These are phyloP conservation scores for Zelostemma sp. DNA, from an alignment of 1,140 invertebrate species.

Conservation along the genomic window DNA sequence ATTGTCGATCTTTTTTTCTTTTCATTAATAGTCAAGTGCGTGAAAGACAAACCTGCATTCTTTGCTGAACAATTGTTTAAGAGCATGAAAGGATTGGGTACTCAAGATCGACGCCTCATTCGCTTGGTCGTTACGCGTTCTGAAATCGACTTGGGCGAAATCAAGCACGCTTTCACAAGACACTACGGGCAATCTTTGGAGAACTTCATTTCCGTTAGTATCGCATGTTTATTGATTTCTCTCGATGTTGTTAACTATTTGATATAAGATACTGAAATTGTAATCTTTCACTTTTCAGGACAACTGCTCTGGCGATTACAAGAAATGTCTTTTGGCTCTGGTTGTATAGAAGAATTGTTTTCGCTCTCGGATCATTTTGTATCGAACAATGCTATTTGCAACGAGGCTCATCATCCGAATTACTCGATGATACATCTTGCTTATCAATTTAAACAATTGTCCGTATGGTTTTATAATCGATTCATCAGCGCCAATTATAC, in stretches of 20 bases:
- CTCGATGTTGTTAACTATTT: conserved; percentile 11
- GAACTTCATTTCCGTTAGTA: conserved; percentile 81
- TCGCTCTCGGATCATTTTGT: too few relatives aligned
- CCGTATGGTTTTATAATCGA: too few relatives aligned
- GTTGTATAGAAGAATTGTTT: conserved; percentile 56
- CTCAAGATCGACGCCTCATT: conserved; percentile 88
- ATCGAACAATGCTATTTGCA: too few relatives aligned
- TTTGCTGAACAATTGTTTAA: conserved; percentile 92
- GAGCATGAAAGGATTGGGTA: conserved; percentile 90
- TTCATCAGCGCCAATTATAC: too few relatives aligned
- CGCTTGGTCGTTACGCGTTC: conserved; percentile 88
- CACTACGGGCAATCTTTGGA: conserved; percentile 84
- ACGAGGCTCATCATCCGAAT: too few relatives aligned
- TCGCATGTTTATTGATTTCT: conserved; percentile 11
- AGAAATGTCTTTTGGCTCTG: conserved; percentile 73
- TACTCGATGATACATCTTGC: too few relatives aligned
- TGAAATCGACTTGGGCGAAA: conserved; percentile 90
- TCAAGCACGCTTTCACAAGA: conserved; percentile 82
- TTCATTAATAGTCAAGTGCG: conserved; percentile 80
- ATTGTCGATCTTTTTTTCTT: conserved; percentile 30
- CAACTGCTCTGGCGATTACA: conserved; percentile 78
- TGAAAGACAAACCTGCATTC: conserved; percentile 86
- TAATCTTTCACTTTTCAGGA: conserved; percentile 66
- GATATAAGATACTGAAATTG: conserved; percentile 25
- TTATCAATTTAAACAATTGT: too few relatives aligned